Evolutionary conservation across 1,140 invertebrate genomes (phyloP).

Genomic region (Sycobia sp.): DNA sequence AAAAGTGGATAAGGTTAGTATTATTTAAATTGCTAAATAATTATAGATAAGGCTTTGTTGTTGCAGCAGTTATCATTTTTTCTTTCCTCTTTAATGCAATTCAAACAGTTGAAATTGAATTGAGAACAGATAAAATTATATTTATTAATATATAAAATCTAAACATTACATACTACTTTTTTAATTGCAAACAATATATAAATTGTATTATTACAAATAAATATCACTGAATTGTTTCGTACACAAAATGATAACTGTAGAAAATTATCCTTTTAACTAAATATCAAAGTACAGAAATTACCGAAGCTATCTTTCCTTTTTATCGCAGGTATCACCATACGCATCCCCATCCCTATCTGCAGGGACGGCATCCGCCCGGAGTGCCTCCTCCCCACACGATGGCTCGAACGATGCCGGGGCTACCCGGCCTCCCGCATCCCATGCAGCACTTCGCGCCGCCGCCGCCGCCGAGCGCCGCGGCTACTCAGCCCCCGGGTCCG

Average conservation of each 20-base stretch:
- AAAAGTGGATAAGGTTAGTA: constrained; percentile 36
- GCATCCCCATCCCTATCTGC: constrained; percentile 52
- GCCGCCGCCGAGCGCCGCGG: constrained; percentile 49
- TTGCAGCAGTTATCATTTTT: not conserved
- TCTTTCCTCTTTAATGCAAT: not conserved
- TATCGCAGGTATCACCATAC: constrained; percentile 47
- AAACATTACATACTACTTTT: too few species aligned
- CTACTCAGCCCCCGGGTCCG: constrained; percentile 49
- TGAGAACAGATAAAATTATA: too few species aligned
- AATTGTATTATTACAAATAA: too few species aligned
- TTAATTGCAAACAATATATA: too few species aligned
- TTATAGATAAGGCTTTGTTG: not conserved
- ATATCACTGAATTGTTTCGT: too few species aligned
- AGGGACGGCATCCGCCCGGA: constrained; percentile 51
- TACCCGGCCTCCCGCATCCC: constrained; percentile 50
- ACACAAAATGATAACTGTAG: too few species aligned
- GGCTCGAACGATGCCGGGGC: constrained; percentile 58
- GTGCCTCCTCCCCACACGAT: constrained; percentile 58
- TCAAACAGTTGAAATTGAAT: too few species aligned
- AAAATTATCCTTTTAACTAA: too few species aligned
- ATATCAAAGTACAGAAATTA: too few species aligned
- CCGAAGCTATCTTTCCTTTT: too few species aligned
- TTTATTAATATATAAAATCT: too few species aligned
- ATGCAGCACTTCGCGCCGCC: constrained; percentile 66
- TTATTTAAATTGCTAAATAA: not conserved